Evolutionary conservation across 2,888 invertebrate genomes (phyloP).

Genomic region (Oegoconia quadripuncta): DNA sequence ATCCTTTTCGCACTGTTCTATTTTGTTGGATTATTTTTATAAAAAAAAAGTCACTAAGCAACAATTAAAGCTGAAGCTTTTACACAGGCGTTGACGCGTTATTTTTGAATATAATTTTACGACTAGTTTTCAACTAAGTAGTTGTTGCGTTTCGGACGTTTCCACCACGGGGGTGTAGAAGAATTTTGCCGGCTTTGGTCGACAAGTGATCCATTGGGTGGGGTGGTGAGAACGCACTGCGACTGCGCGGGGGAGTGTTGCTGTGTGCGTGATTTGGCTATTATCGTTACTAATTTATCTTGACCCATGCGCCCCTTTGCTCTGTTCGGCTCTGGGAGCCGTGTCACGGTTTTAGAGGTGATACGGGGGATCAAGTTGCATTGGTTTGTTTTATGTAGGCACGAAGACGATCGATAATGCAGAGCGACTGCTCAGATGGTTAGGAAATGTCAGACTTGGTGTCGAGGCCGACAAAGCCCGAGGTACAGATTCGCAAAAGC

Average conservation of each 20-base stretch:
- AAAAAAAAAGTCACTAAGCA: slow-evolving; percentile 48
- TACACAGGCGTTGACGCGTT: slow-evolving; percentile 29
- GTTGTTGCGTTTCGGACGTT: slow-evolving; percentile 68
- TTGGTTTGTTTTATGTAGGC: slow-evolving; percentile 49
- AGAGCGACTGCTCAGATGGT: slow-evolving; percentile 49
- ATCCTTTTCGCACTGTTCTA: slow-evolving; percentile 31
- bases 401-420: slow-evolving; percentile 74
- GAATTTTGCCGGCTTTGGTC: slow-evolving; percentile 68
- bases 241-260: slow-evolving; percentile 56
- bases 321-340: background rate
- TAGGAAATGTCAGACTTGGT: slow-evolving; percentile 70
- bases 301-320: slow-evolving; percentile 42
- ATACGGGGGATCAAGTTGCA: slow-evolving; percentile 32
- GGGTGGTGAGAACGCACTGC: slow-evolving; percentile 52
- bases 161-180: slow-evolving; percentile 66
- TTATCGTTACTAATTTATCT: slow-evolving; percentile 36
- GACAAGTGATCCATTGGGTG: slow-evolving; percentile 59
- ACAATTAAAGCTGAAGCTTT: slow-evolving; percentile 47
- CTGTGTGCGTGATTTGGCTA: slow-evolving; percentile 61
- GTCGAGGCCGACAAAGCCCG: slow-evolving; percentile 51
- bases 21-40: slow-evolving; percentile 24
- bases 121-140: slow-evolving; percentile 39
- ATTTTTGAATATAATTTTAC: slow-evolving; percentile 29
- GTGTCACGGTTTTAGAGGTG: background rate
- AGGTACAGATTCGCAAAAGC: slow-evolving; percentile 40